A percentile compares a stretch with the other conserved stretches of the same genome.
These are phyloP conservation scores for Diarsia rubi DNA, from an alignment of 2,888 invertebrate species.

Conservation along the genomic window DNA sequence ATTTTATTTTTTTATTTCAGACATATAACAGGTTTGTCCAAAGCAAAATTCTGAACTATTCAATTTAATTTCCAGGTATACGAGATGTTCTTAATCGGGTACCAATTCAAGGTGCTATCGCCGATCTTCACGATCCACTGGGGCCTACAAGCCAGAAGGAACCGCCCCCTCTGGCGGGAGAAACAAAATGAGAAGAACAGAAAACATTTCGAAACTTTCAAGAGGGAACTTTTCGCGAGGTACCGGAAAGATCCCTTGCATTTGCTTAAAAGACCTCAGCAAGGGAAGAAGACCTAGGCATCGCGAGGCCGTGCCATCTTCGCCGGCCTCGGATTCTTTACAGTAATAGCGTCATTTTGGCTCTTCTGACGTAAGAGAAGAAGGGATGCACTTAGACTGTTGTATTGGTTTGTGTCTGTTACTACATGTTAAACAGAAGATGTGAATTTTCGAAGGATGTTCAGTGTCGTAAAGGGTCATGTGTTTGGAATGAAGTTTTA, in stretches of 20 bases:
- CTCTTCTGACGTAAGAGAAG: constrained; percentile 70
- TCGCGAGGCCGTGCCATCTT: constrained; percentile 84
- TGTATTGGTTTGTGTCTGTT: constrained; percentile 30
- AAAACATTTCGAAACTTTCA: constrained; percentile 95
- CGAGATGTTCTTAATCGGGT: constrained; percentile 97
- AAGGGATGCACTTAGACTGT: constrained; percentile 32
- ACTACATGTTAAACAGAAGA: constrained; percentile 3
- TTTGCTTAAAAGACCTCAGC: constrained; percentile 80
- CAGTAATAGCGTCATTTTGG: constrained; percentile 62
- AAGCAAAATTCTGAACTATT: constrained; percentile 2
- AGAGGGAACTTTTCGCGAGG: constrained; percentile 94
- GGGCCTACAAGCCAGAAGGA: constrained; percentile 95
- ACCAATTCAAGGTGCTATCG: constrained; percentile 96
- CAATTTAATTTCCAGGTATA: constrained; percentile 92
- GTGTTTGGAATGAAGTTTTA: constrained; percentile 10
- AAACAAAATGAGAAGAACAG: constrained; percentile 96
- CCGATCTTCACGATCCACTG: constrained; percentile 97
- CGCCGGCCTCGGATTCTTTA: constrained; percentile 82
- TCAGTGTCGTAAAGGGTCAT: constrained; percentile 35
- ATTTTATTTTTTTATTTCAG: too few relatives aligned
- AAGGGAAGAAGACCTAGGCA: constrained; percentile 87
- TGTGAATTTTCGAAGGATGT: constrained; percentile 17
- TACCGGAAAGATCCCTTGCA: constrained; percentile 93
- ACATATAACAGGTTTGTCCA: not conserved
- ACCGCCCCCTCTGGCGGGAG: constrained; percentile 96